phyloP scores from a whole-genome alignment of 2,797 vertebrate genomes.

The Urocyon cinereoargenteus region DNA sequence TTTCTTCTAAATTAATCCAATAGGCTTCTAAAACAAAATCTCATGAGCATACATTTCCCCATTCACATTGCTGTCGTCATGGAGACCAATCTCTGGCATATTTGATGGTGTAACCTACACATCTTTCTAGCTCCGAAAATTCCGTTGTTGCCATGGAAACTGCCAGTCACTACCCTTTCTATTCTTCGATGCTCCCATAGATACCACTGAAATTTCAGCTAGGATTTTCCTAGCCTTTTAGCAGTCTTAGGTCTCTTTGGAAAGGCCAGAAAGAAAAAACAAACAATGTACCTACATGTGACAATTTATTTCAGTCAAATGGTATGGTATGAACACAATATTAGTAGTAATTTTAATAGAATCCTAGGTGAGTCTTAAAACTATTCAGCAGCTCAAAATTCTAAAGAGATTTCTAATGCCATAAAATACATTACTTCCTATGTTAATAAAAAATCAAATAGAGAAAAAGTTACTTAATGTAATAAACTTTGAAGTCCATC shows the following conservation, averaged over 20 bases:
- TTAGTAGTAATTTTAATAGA: conserved; percentile 22
- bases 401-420: neutral
- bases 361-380: conserved; percentile 48
- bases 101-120: conserved; percentile 81
- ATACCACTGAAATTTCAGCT: conserved; percentile 72
- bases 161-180: conserved; percentile 77
- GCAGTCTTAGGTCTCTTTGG: conserved; percentile 37
- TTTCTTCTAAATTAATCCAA: conserved; percentile 71
- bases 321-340: neutral
- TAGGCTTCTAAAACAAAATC: conserved; percentile 76
- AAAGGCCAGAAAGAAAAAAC: neutral
- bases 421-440: conserved; percentile 7
- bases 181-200: conserved; percentile 55
- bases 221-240: conserved; percentile 49
- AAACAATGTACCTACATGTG: conserved; percentile 38
- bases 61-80: conserved; percentile 81
- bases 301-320: conserved; percentile 24
- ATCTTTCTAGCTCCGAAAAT: conserved; percentile 74
- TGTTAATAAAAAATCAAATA: conserved; percentile 52
- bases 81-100: conserved; percentile 81
- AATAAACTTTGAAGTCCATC: neutral
- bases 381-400: neutral
- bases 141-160: conserved; percentile 81
- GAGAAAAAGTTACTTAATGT: neutral
- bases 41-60: conserved; percentile 74